A percentile compares a stretch with the other conserved stretches of the same genome.
Conservation (phyloP, 2,888 invertebrate genomes). For the Chydorus sphaericus region DNA sequence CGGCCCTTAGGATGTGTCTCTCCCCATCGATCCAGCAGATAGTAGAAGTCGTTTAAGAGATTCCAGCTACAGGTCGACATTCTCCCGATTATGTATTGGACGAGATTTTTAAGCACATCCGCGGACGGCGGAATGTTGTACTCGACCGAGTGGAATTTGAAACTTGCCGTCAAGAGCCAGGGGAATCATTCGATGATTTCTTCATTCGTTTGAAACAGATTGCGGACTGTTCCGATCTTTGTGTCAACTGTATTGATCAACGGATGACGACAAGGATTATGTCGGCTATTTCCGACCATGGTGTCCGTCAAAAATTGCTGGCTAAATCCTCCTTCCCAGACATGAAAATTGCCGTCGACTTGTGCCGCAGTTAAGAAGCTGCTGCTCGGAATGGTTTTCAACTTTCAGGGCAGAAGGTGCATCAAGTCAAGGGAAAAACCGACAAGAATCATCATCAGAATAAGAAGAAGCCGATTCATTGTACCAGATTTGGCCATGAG, state of each 20-base stretch:
- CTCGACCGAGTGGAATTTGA: slow-evolving; percentile 8
- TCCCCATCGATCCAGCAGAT: not conserved
- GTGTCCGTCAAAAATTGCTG: slow-evolving; percentile 1
- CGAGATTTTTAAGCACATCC: not conserved
- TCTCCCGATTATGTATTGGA: not conserved
- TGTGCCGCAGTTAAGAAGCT: slow-evolving; percentile 10
- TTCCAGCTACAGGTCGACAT: not conserved
- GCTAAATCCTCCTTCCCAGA: slow-evolving; percentile 1
- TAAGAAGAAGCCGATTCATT: too few species aligned
- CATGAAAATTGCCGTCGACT: not conserved
- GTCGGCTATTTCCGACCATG: not conserved
- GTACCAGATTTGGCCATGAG: too few species aligned
- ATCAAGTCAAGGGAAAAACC: too few species aligned
- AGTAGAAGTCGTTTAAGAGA: not conserved
- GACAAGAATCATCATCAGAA: too few species aligned
- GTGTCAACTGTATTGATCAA: not conserved
- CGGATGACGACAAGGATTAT: slow-evolving; percentile 6
- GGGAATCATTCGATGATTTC: slow-evolving; percentile 8
- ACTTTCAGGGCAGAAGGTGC: too few species aligned
- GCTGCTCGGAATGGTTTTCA: too few species aligned
- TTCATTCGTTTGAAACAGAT: slow-evolving; percentile 2
- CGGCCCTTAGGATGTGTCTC: not conserved
- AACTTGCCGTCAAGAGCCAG: not conserved
- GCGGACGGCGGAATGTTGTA: slow-evolving; percentile 1
- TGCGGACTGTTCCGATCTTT: not conserved